phyloP scores from a whole-genome alignment of 2,888 invertebrate species.

The Aleiodes testaceus region DNA sequence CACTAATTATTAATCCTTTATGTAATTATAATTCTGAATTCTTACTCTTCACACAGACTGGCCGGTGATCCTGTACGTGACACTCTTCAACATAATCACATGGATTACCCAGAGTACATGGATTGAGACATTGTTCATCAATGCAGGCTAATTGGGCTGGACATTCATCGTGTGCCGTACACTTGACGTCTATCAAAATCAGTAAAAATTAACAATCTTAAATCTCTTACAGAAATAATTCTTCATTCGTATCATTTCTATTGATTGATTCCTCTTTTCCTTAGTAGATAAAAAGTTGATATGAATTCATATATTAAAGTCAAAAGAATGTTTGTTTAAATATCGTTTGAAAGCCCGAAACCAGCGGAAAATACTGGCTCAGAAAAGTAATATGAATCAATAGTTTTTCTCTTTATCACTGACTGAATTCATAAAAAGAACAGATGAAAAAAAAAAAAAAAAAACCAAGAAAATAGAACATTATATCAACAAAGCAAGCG shows the following conservation, averaged over 20 bases:
- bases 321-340: no score
- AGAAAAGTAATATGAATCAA: no score
- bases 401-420: no score
- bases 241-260: no score
- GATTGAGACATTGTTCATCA: conserved; percentile 85
- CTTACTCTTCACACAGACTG: conserved; percentile 87
- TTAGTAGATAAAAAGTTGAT: no score
- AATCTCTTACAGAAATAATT: conserved; percentile 25
- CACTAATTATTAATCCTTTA: no score
- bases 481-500: conserved; percentile 11
- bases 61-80: conserved; percentile 87
- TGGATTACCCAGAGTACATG: conserved; percentile 84
- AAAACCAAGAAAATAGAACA: conserved; percentile 7
- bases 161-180: conserved; percentile 87
- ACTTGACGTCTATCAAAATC: conserved; percentile 80
- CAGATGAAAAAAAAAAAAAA: conserved; percentile 4
- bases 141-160: conserved; percentile 85
- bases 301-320: no score
- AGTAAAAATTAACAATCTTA: conserved; percentile 47
- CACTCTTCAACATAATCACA: conserved; percentile 86
- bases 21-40: background rate
- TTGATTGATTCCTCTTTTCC: no score
- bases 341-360: conserved; percentile 15
- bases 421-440: background rate
- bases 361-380: conserved; percentile 33